A percentile compares a stretch with the other conserved stretches of the same genome.
Conservation (phyloP, 2,797 vertebrate species). For the Sus cebifrons region DNA sequence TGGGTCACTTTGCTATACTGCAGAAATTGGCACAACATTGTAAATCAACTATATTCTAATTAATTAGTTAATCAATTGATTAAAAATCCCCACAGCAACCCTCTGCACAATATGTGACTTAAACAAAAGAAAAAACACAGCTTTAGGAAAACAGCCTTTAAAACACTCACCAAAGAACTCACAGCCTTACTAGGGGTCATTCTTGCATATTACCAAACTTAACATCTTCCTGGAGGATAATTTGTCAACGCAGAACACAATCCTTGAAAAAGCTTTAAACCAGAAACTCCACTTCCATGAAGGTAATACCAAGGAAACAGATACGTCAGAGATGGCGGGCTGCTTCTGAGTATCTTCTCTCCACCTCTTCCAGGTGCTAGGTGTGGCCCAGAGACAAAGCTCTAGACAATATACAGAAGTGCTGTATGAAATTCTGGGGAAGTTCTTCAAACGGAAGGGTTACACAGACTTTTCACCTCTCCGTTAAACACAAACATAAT, state of each 20-base stretch:
- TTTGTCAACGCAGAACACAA: background rate
- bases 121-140: background rate
- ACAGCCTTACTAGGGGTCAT: background rate
- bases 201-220: background rate
- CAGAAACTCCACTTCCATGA: background rate
- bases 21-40: no score
- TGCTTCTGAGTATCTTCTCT: background rate
- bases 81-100: background rate
- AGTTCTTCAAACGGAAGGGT: background rate
- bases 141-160: background rate
- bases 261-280: background rate
- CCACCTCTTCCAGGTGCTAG: background rate
- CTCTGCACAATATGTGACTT: background rate
- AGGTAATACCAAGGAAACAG: background rate
- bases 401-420: background rate
- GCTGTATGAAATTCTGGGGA: background rate
- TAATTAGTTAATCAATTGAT: no score
- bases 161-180: background rate
- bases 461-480: background rate
- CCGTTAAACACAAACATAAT: conserved; percentile 13
- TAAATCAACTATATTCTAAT: no score
- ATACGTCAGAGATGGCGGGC: background rate
- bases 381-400: background rate
- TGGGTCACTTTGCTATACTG: no score
- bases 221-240: background rate